phyloP scores from a whole-genome alignment of 2,797 vertebrate species.

The Muscicapa comitata region DNA sequence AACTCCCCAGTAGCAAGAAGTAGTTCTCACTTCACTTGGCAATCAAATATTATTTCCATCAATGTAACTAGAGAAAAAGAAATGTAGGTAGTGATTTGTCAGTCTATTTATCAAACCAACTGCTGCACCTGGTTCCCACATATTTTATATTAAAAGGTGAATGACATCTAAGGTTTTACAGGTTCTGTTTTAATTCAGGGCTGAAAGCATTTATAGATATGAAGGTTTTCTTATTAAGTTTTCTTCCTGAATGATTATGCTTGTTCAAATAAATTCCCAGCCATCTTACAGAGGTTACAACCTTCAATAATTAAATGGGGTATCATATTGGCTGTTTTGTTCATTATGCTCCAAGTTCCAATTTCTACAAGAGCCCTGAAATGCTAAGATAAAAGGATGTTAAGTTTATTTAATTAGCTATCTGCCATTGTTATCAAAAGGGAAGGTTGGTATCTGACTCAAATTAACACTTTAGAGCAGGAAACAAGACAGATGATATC shows the following conservation, averaged over 20 bases:
- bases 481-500: background rate
- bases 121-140: background rate
- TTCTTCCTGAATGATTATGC: conserved; percentile 51
- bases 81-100: conserved; percentile 37
- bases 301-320: conserved; percentile 56
- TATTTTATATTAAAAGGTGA: background rate
- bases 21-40: background rate
- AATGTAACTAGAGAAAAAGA: background rate
- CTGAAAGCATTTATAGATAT: conserved; percentile 37
- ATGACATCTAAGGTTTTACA: background rate
- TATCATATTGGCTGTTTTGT: conserved; percentile 19
- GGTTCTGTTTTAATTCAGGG: conserved; percentile 17
- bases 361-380: conserved; percentile 49
- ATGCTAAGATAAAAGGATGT: conserved; percentile 36
- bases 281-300: conserved; percentile 45
- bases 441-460: conserved; percentile 16
- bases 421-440: conserved; percentile 28
- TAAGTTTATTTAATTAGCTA: conserved; percentile 60
- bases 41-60: conserved; percentile 23
- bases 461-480: conserved; percentile 38
- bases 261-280: conserved; percentile 49
- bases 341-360: conserved; percentile 34
- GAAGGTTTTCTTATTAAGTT: conserved; percentile 61
- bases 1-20: background rate
- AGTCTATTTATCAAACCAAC: conserved; percentile 26